These are phyloP conservation scores for Hesperophylax magnus DNA, from an alignment of 1,140 invertebrate genomes.

Conservation along the genomic window DNA sequence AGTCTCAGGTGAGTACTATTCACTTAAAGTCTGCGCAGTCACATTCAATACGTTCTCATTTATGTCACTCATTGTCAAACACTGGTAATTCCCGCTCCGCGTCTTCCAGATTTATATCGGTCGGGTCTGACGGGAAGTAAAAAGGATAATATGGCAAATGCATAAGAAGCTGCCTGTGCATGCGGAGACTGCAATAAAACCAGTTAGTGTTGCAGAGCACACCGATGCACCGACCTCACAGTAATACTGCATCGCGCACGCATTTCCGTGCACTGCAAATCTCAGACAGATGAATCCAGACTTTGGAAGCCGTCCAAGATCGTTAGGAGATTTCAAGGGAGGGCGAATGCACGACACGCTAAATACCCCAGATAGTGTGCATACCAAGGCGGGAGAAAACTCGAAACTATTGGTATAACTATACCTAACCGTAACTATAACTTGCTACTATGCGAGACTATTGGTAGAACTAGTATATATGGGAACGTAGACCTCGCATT, in stretches of 20 bases:
- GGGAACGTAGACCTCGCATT: too few species aligned
- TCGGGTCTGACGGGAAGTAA: neutral
- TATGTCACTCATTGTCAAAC: neutral
- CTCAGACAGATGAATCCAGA: conserved; percentile 28
- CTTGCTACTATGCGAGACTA: too few species aligned
- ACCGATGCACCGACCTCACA: neutral
- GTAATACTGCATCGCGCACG: neutral
- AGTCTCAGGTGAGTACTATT: too few species aligned
- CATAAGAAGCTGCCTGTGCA: neutral
- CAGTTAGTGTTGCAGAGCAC: neutral
- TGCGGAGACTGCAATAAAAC: conserved; percentile 1
- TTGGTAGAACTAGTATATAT: too few species aligned
- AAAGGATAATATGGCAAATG: too few species aligned
- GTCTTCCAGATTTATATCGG: neutral
- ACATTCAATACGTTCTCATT: too few species aligned
- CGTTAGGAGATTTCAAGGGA: conserved; percentile 31
- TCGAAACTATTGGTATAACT: too few species aligned
- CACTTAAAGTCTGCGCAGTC: too few species aligned
- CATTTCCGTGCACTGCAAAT: neutral
- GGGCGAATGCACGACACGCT: neutral
- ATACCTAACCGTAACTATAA: too few species aligned
- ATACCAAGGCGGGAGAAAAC: too few species aligned
- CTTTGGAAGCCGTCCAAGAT: conserved; percentile 18
- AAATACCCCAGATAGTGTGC: neutral
- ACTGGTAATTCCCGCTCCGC: neutral